Base-by-base conservation (phyloP, 2,888 invertebrate genomes). In the Harpalus rufipes region DNA sequence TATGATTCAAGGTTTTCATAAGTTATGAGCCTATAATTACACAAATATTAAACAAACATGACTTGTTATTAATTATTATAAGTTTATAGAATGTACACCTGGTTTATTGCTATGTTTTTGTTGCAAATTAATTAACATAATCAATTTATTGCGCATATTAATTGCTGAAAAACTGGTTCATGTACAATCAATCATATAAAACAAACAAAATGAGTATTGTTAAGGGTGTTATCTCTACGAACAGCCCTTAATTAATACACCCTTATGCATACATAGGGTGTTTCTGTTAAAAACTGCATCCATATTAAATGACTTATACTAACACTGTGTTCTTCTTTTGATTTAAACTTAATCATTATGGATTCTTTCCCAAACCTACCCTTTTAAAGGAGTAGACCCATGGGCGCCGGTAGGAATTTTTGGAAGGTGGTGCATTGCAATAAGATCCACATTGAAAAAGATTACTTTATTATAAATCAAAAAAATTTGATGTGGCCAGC, bases 341-440 rank as follows among this genome's bases (percentile, higher is more conserved):
- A 51, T 51, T 51, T 51, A 51, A 7, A 51, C 44, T 51, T 51
- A 12, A 51, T 51, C 44, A 51, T 51, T 51, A 51, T 51, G 12
- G 10, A 51, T 10, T 51, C 44, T 44, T 44, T 12, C 44, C 44
- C n/a, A 14, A 51, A 51, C 10, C 18, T 56, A n/a, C 76, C 76
- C 56, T 76, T 76, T 76, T 21, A 76, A 44, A 76, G 51, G 16
- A 14, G 18, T 16, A 16, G 58, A 58, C 56, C 78, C 78, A n/a
- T n/a, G n/a, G n/a, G n/a, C n/a, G n/a, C n/a, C n/a, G n/a, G n/a
- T n/a, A n/a, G n/a, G n/a, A n/a, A n/a, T n/a, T n/a, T n/a, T n/a
- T n/a, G n/a, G n/a, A n/a, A n/a, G n/a, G n/a, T n/a, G n/a, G n/a
- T n/a, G n/a, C n/a, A n/a, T n/a, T n/a, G n/a, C n/a, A n/a, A n/a